phyloP scores from a whole-genome alignment of 2,888 invertebrate genomes.

The Quadriops clusia region DNA sequence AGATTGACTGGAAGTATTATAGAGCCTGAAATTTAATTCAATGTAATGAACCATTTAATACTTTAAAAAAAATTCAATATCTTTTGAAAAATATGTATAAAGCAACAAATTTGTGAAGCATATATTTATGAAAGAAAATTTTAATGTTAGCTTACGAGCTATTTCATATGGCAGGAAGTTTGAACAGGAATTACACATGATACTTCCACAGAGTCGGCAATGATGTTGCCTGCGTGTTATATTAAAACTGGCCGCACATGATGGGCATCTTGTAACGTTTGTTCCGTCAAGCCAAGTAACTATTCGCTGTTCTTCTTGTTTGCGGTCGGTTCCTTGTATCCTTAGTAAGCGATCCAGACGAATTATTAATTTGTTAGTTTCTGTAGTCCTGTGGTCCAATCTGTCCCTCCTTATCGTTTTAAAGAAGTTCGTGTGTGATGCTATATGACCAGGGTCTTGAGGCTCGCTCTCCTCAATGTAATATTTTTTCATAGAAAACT shows the following conservation, averaged over 20 bases:
- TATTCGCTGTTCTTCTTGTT: slow-evolving; percentile 59
- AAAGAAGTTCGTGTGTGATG: slow-evolving; percentile 63
- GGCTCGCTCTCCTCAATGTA: slow-evolving; percentile 41
- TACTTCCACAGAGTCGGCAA: slow-evolving; percentile 86
- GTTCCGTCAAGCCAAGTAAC: slow-evolving; percentile 92
- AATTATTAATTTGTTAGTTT: slow-evolving; percentile 92
- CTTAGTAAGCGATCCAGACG: slow-evolving; percentile 81
- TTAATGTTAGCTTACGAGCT: slow-evolving; percentile 54
- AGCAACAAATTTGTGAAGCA: neutral
- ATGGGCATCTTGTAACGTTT: slow-evolving; percentile 80
- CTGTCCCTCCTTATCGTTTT: slow-evolving; percentile 52
- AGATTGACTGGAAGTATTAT: slow-evolving; percentile 31
- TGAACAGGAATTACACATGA: slow-evolving; percentile 88
- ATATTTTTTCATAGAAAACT: slow-evolving; percentile 26
- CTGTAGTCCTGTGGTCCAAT: slow-evolving; percentile 80
- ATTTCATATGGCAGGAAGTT: slow-evolving; percentile 65
- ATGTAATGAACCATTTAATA: no score
- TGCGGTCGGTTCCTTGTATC: slow-evolving; percentile 57
- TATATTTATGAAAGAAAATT: slow-evolving; percentile 2
- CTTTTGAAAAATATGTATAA: neutral
- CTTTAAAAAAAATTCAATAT: slow-evolving; percentile 2
- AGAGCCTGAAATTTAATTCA: no score
- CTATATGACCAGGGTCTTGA: slow-evolving; percentile 53
- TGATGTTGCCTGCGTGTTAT: slow-evolving; percentile 87
- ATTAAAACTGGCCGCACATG: slow-evolving; percentile 81